A percentile compares a stretch with the other conserved stretches of the same genome.
Conservation (phyloP, 2,113 vertebrate species). For the Acinonyx jubatus region DNA sequence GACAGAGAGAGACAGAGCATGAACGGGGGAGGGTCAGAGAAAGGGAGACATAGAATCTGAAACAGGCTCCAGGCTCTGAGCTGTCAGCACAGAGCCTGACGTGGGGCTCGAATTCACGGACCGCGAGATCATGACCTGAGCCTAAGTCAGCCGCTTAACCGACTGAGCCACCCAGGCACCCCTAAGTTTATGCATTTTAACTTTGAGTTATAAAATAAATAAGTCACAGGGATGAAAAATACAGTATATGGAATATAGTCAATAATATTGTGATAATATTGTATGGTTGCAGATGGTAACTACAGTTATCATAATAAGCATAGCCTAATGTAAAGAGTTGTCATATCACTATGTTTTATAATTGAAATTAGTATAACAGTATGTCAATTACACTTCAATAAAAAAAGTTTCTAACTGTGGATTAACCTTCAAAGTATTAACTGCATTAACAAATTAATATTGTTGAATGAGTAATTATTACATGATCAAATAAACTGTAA, state of each 20-base stretch:
- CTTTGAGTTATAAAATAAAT: background rate
- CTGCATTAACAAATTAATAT: background rate
- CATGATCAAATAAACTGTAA: background rate
- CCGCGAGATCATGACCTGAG: too few relatives aligned
- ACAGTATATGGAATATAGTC: background rate
- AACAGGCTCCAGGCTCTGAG: too few relatives aligned
- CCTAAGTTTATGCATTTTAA: background rate
- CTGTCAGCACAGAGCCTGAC: too few relatives aligned
- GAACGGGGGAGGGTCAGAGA: too few relatives aligned
- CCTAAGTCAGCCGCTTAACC: too few relatives aligned
- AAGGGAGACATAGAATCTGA: too few relatives aligned
- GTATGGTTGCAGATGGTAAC: background rate
- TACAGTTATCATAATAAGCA: background rate
- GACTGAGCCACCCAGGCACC: too few relatives aligned
- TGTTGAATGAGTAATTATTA: background rate
- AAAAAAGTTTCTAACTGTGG: background rate
- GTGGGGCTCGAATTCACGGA: too few relatives aligned
- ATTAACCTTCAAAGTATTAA: background rate
- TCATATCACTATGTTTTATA: background rate
- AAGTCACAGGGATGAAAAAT: background rate
- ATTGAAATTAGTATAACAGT: background rate
- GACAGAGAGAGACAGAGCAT: too few relatives aligned
- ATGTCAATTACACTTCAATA: background rate
- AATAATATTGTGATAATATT: background rate
- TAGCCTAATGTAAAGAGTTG: background rate